A percentile compares a stretch with the other conserved stretches of the same genome.
Conservation (phyloP, 2,113 vertebrate species). For the Cacatua alba region DNA sequence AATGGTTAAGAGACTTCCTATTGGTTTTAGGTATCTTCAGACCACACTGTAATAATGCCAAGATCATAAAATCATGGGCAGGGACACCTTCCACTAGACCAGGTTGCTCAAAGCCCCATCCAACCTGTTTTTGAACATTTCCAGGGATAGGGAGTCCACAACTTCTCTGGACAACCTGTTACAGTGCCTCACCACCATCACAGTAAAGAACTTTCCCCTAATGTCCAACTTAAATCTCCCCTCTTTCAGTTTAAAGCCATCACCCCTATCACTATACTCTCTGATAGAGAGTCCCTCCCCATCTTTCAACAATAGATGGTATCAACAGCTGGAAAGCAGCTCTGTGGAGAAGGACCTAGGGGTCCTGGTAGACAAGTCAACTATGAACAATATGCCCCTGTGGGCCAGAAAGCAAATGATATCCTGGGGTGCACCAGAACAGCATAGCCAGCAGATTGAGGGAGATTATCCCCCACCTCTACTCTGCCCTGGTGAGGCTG, state of each 20-base stretch:
- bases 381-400: not conserved
- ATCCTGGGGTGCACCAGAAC: not conserved
- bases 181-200: not conserved
- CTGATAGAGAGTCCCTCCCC: not conserved
- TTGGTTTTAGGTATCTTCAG: not conserved
- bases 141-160: not conserved
- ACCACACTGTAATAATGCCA: not conserved
- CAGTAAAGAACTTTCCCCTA: not conserved
- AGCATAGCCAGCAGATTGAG: not conserved
- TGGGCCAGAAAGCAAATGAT: not conserved
- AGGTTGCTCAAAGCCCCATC: not conserved
- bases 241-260: not conserved
- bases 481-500: not conserved
- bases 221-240: not conserved
- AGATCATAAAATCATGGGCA: not conserved
- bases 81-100: not conserved
- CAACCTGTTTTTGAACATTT: not conserved
- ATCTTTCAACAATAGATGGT: not conserved
- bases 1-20: not conserved
- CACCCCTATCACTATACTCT: no score
- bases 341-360: not conserved
- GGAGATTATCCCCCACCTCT: not conserved
- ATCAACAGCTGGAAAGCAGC: not conserved
- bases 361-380: not conserved
- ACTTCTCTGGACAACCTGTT: rapidly evolving